These are phyloP conservation scores for Nestor notabilis DNA, from an alignment of 2,113 vertebrate species.

Conservation along the genomic window DNA sequence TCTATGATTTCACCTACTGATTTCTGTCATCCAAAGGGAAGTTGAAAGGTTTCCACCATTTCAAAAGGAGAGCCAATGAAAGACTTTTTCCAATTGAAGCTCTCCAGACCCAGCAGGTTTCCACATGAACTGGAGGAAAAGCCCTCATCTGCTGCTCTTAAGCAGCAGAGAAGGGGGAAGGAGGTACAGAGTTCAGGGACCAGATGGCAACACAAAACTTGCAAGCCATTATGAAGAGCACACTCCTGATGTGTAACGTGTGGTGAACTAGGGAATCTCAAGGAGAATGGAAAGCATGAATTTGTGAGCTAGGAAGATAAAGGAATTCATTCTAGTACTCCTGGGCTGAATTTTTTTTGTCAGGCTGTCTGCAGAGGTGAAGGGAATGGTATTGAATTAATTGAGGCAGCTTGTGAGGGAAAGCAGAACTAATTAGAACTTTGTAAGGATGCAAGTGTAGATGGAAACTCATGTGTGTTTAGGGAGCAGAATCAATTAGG, in stretches of 20 bases:
- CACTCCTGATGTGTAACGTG: background rate
- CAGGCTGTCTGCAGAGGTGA: background rate
- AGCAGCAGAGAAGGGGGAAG: background rate
- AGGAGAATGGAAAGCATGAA: background rate
- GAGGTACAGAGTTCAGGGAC: background rate
- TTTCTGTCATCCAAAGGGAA: background rate
- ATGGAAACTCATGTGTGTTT: background rate
- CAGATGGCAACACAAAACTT: background rate
- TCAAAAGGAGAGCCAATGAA: background rate
- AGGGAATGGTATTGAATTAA: background rate
- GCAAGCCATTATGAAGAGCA: background rate
- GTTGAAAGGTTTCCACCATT: background rate
- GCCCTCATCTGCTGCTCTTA: background rate
- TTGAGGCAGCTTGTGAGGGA: background rate
- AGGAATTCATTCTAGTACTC: background rate
- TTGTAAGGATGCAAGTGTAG: background rate
- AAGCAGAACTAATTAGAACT: background rate
- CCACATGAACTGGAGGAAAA: background rate
- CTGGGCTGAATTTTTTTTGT: background rate
- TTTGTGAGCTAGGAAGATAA: background rate
- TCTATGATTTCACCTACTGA: background rate
- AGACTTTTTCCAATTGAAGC: background rate
- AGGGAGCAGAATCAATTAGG: background rate
- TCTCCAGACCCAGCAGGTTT: background rate
- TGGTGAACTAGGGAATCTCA: background rate